These are phyloP conservation scores for Tenrec ecaudatus DNA, from an alignment of 2,113 vertebrate genomes.

Conservation along the genomic window DNA sequence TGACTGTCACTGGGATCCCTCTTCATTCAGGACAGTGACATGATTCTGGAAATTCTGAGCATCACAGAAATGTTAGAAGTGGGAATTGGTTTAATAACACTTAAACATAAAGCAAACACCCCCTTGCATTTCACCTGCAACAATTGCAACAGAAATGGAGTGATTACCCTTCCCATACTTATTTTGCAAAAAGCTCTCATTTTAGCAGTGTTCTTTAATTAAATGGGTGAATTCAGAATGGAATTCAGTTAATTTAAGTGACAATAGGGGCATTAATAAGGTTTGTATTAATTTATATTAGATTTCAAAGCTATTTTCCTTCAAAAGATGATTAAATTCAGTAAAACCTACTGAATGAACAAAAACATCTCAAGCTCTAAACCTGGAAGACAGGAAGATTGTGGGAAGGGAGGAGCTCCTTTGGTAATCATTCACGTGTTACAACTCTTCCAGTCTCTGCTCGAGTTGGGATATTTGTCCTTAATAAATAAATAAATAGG, in stretches of 20 bases:
- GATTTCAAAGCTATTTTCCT: constrained; percentile 21
- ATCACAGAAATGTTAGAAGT: not conserved
- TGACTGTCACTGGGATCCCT: not conserved
- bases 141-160: not conserved
- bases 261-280: not conserved
- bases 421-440: not conserved
- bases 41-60: constrained; percentile 29
- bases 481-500: constrained; percentile 55
- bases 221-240: constrained; percentile 15
- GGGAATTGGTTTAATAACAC: constrained; percentile 60
- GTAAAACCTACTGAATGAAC: constrained; percentile 28
- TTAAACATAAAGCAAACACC: constrained; percentile 34
- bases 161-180: not conserved
- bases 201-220: constrained; percentile 34
- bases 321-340: constrained; percentile 28
- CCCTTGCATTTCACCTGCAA: constrained; percentile 14
- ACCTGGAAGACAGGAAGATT: not conserved
- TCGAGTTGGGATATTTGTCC: not conserved
- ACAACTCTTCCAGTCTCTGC: not conserved
- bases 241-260: constrained; percentile 39
- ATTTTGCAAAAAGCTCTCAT: not conserved
- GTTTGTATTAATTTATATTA: constrained; percentile 27
- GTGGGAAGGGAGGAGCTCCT: not conserved
- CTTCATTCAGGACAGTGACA: constrained; percentile 14
- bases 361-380: not conserved